These are phyloP conservation scores for Schlechtendalia chinensis DNA, from an alignment of 1,140 invertebrate genomes.

Conservation along the genomic window DNA sequence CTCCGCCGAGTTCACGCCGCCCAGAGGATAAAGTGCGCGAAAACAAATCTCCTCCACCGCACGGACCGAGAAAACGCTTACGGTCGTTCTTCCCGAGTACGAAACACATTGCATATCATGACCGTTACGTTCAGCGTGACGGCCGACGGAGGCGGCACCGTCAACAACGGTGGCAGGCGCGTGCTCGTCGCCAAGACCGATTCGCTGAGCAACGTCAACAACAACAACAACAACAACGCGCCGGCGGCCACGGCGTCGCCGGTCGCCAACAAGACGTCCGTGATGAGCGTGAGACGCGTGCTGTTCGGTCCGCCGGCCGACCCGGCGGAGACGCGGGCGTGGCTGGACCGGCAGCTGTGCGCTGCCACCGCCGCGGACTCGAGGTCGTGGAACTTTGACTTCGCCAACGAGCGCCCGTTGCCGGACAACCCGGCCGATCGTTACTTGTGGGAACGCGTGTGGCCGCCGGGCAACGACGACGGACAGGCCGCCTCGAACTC, in stretches of 20 bases:
- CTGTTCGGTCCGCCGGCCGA: conserved; percentile 37
- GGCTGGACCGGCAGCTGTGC: conserved; percentile 5
- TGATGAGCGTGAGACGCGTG: conserved; percentile 16
- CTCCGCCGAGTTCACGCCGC: neutral
- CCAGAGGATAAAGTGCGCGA: neutral
- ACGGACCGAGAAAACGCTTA: no score
- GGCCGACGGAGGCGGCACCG: neutral
- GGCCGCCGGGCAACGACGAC: no score
- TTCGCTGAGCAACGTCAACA: conserved; percentile 36
- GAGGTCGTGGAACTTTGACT: conserved; percentile 32
- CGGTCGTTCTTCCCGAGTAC: no score
- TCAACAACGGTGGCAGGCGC: conserved; percentile 8
- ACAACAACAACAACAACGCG: conserved; percentile 10
- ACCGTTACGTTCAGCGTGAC: conserved; percentile 36
- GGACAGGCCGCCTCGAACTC: no score
- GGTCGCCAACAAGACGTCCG: conserved; percentile 15
- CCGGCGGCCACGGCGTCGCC: neutral
- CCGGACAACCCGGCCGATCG: conserved; percentile 32
- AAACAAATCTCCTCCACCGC: no score
- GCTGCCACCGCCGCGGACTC: neutral
- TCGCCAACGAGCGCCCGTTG: conserved; percentile 23
- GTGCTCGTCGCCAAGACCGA: conserved; percentile 28
- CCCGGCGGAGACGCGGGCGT: conserved; percentile 26
- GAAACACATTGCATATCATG: neutral
- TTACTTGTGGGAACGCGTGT: conserved; percentile 36